Evolutionary conservation across 2,888 invertebrate species (phyloP).

Genomic region (Neocrepidodera transversa): DNA sequence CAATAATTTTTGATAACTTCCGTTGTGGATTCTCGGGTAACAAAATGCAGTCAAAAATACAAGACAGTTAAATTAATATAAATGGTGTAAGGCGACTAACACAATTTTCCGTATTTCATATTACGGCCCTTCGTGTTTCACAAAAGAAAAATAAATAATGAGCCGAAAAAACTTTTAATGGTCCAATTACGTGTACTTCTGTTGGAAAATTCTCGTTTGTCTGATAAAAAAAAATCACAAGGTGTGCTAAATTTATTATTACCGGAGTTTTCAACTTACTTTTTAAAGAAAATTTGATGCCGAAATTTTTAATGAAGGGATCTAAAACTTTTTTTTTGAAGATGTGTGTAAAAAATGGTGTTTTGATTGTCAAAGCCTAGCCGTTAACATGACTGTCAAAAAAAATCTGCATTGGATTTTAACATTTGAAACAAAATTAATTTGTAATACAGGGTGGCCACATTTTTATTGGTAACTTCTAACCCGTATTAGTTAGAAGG

Average conservation of each 20-base stretch:
- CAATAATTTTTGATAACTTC: not conserved
- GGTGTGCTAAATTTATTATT: conserved; percentile 27
- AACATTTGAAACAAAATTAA: no score
- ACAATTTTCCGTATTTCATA: conserved; percentile 37
- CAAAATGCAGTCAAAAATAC: conserved; percentile 34
- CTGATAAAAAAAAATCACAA: conserved; percentile 27
- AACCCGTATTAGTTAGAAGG: no score
- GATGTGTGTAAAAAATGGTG: conserved; percentile 3
- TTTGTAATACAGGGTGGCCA: no score
- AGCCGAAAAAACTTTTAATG: conserved; percentile 37
- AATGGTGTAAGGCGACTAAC: conserved; percentile 36
- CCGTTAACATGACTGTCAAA: no score
- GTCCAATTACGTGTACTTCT: conserved; percentile 35
- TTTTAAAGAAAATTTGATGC: conserved; percentile 26
- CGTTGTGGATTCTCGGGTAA: conserved; percentile 7
- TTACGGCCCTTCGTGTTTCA: conserved; percentile 30
- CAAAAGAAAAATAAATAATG: conserved; percentile 35
- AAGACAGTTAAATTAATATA: conserved; percentile 36
- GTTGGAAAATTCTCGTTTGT: conserved; percentile 31
- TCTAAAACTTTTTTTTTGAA: not conserved
- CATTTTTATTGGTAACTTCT: no score
- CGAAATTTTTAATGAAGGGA: conserved; percentile 21
- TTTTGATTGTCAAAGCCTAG: no score
- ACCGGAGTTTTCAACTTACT: conserved; percentile 22
- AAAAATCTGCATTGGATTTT: no score